Evolutionary conservation across 2,113 vertebrate genomes (phyloP), one percentile per base, ranked within the genome.

Genomic region (Aspiorhynchus laticeps): DNA sequence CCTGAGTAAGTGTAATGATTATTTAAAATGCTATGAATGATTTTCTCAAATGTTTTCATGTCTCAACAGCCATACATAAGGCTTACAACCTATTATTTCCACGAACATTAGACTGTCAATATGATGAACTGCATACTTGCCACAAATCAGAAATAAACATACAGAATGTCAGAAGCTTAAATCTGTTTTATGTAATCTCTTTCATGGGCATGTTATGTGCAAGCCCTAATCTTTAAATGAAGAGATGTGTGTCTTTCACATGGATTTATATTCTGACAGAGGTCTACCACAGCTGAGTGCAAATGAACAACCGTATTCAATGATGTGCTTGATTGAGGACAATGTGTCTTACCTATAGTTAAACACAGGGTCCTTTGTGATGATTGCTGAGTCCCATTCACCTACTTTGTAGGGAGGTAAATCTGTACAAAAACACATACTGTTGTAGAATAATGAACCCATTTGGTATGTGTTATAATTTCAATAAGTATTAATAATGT

Each of bases 311-410:
- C 74, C 12, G 10, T 67, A 73, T 59, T 59, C n/a, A 69, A 85
- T 59, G 17, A 79, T 79, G 63, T 38, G 8, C 28, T 28, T 82
- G 41, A 63, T 48, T 67, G n/a, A 67, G 33, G 21, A 24, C 71
- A 24, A 65, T 19, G 43, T 65, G 4, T 69, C 91, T 93, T 92
- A 98, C 98, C 97, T 96, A 91, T 92, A 92, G 84, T 94, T 92
- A 4, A 95, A 93, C 87, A 93, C 95, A 0, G 94, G 85, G 0
- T 97, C 96, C 79, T 95, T 96, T 87, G 95, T 90, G 0, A 96
- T 95, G 87, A 95, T 92, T 33, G 91, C 93, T 0, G 94, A 95
- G 89, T 98, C 96, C 93, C 95, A 94, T 90, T 94, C 92, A 76
- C 91, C 38, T 0, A 95, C 94, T 48, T 83, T 74, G 69, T 85